These are phyloP conservation scores for Loripinus fragilis DNA, from an alignment of 2,888 invertebrate species.

Conservation along the genomic window DNA sequence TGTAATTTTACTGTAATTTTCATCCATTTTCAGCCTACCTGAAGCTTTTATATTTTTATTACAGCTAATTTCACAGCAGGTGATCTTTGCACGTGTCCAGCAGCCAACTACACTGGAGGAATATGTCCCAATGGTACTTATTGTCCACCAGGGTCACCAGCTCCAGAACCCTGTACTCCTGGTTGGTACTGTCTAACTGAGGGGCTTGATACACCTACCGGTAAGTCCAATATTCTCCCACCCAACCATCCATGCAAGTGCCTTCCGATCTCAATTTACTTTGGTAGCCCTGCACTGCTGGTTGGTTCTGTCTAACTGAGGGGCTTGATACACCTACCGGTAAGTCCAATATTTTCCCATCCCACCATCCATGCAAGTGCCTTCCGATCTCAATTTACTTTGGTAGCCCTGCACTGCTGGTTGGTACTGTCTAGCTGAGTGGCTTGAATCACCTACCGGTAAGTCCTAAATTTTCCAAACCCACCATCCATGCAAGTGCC, in stretches of 20 bases:
- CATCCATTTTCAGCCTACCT: too few species aligned
- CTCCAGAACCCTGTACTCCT: conserved; percentile 69
- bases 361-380: too few species aligned
- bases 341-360: too few species aligned
- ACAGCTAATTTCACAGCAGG: background rate
- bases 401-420: conserved; percentile 76
- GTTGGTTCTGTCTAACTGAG: conserved; percentile 77
- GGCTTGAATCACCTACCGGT: conserved; percentile 77
- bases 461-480: too few species aligned
- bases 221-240: too few species aligned
- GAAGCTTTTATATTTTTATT: background rate
- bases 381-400: too few species aligned
- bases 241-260: too few species aligned
- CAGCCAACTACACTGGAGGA: conserved; percentile 78
- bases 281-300: conserved; percentile 74
- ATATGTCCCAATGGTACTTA: conserved; percentile 79
- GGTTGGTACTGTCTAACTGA: conserved; percentile 78
- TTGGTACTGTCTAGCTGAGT: conserved; percentile 77
- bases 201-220: conserved; percentile 75
- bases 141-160: conserved; percentile 77
- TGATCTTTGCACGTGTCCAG: conserved; percentile 78
- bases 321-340: conserved; percentile 77
- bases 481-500: too few species aligned
- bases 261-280: too few species aligned
- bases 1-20: too few species aligned